These are phyloP conservation scores for Syngnathus floridae DNA, from an alignment of 2,113 vertebrate genomes.

Conservation along the genomic window DNA sequence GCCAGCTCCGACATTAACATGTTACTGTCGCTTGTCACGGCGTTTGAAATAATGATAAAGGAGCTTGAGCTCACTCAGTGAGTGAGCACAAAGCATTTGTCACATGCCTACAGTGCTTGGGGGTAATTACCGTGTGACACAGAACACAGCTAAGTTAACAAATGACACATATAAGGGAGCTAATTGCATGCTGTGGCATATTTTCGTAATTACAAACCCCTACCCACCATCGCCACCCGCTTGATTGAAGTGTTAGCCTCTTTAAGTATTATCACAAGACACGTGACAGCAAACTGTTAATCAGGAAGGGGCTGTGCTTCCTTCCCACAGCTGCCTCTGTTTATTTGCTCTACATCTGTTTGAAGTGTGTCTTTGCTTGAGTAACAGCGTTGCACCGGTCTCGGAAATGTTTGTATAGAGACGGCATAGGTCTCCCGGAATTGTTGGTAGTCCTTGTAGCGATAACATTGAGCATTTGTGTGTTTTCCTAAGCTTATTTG, in stretches of 20 bases:
- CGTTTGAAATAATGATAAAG: slow-evolving; percentile 38
- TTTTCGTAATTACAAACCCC: slow-evolving; percentile 43
- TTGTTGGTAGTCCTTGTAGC: slow-evolving; percentile 2
- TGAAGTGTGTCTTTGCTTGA: slow-evolving; percentile 37
- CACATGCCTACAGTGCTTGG: slow-evolving; percentile 40
- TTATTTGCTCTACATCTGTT: slow-evolving; percentile 57
- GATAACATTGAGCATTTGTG: slow-evolving; percentile 15
- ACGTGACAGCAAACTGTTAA: slow-evolving; percentile 54
- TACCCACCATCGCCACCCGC: slow-evolving; percentile 30
- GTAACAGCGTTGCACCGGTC: slow-evolving; percentile 28
- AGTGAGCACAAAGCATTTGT: slow-evolving; percentile 31
- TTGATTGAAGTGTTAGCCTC: slow-evolving; percentile 51
- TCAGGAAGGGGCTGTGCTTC: slow-evolving; percentile 57
- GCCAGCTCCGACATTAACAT: slow-evolving; percentile 10
- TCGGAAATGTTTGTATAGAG: slow-evolving; percentile 36
- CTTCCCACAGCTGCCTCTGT: slow-evolving; percentile 36
- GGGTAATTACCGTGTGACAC: slow-evolving; percentile 52
- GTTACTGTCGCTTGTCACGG: slow-evolving; percentile 13
- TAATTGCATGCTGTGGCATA: slow-evolving; percentile 47
- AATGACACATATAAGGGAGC: slow-evolving; percentile 33
- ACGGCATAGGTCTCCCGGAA: slow-evolving; percentile 16
- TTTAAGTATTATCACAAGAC: slow-evolving; percentile 48
- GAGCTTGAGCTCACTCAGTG: slow-evolving; percentile 7
- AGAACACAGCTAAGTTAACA: slow-evolving; percentile 44
- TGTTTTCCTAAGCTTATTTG: slow-evolving; percentile 10